Percentiles rank a stretch among this genome's conserved stretches.
Conservation (phyloP, 2,797 vertebrate genomes). For the Neopelma chrysocephalum region DNA sequence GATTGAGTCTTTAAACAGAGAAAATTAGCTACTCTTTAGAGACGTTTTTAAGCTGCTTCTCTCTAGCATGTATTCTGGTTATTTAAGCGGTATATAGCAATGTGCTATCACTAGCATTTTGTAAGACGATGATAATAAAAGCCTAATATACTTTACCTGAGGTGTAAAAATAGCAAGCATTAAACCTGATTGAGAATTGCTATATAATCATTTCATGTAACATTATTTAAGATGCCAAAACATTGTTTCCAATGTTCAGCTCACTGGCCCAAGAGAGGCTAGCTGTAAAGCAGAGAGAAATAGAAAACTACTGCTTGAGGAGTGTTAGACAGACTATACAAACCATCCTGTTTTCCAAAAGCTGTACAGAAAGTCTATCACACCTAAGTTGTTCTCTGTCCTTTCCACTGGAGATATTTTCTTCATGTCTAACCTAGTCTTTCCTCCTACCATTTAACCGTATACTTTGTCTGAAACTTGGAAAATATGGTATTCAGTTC, state of each 20-base stretch:
- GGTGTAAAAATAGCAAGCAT: neutral
- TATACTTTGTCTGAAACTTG: neutral
- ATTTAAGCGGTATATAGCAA: neutral
- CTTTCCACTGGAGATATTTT: neutral
- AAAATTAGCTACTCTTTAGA: neutral
- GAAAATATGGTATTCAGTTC: neutral
- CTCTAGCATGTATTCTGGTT: neutral
- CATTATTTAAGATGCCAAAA: neutral
- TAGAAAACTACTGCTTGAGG: neutral
- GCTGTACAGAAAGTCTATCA: neutral
- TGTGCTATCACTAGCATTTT: neutral
- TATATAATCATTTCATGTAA: neutral
- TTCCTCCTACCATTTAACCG: neutral
- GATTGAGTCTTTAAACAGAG: neutral
- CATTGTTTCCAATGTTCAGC: neutral
- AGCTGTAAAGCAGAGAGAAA: neutral
- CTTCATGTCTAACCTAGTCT: neutral
- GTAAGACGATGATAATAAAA: neutral
- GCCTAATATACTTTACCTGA: neutral
- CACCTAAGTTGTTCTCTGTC: neutral
- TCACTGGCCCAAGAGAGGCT: neutral
- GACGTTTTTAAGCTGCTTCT: neutral
- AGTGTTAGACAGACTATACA: neutral
- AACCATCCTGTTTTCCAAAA: neutral
- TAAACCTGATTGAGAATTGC: neutral